Evolutionary conservation across 30 jellyfish, hydroid and myxozoan genomes (phyloP), one percentile per base, ranked within the genome.

Genomic region (Sanderia malayensis): DNA sequence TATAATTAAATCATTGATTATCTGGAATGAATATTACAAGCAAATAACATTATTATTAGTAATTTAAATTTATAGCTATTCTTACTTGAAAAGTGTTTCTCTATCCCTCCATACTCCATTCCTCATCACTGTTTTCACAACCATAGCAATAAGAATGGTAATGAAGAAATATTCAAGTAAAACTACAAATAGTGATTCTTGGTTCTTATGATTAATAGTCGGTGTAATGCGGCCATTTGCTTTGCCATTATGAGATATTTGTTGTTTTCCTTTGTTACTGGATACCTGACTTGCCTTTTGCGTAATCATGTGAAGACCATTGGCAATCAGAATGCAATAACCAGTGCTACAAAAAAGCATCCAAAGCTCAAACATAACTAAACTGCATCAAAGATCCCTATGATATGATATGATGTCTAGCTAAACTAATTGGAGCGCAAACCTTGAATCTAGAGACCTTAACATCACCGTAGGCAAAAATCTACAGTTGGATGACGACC

Each of bases 51-150:
- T n/a, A n/a, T n/a, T n/a, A n/a, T n/a, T n/a, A n/a, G n/a, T n/a
- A n/a, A n/a, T n/a, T n/a, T n/a, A n/a, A n/a, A n/a, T n/a, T n/a
- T n/a, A n/a, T n/a, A n/a, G n/a, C n/a, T n/a, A n/a, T 4, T 22
- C 70, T 37, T 66, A 87, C 96, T 83, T 74, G 55, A 87, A 87
- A 19, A 87, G 91, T 4, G 84, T 55, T 58, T 87, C 96, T 74
- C 96, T 80, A 60, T 90, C 59, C 68, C 73, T 75, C 96, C 96
- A 87, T 18, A 87, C 92, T 29, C 31, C 27, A 65, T 87, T 87
- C 45, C 89, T 71, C 19, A 73, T 58, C 22, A 80, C 58, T 1
- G 96, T 87, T 30, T 72, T 83, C 24, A 60, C 58, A 23, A 60
- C 52, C 53, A 78, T 70, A 2, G 63, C 21, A 44, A 59, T 64